Evolutionary conservation across 1,140 invertebrate genomes (phyloP).

Genomic region (Bilobella aurantiaca): DNA sequence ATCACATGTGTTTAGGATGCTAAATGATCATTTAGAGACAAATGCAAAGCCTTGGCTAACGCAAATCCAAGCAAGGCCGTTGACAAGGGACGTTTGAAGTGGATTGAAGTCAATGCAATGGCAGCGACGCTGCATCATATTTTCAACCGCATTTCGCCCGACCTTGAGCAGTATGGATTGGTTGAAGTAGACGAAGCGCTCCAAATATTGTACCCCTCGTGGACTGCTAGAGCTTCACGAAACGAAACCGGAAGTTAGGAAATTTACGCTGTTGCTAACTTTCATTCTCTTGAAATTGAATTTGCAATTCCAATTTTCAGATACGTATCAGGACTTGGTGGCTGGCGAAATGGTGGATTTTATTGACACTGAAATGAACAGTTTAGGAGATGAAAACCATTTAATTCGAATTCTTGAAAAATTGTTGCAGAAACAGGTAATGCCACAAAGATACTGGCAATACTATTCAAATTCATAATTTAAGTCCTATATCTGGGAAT

Average conservation of each 20-base stretch:
- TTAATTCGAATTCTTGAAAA: constrained; percentile 12
- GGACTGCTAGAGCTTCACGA: not conserved
- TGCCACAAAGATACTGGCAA: not conserved
- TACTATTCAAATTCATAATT: not conserved
- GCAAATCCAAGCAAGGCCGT: not conserved
- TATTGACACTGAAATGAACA: constrained; percentile 6
- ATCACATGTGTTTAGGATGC: not conserved
- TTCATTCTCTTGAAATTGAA: too few relatives aligned
- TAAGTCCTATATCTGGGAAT: too few relatives aligned
- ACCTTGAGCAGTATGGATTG: constrained; percentile 7
- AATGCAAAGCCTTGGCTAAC: constrained; percentile 3
- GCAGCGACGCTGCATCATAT: constrained; percentile 12
- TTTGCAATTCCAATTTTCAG: not conserved
- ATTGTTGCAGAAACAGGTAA: constrained; percentile 8
- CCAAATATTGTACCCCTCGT: constrained; percentile 6
- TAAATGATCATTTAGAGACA: constrained; percentile 3
- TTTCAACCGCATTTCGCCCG: constrained; percentile 1
- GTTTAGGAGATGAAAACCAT: constrained; percentile 5
- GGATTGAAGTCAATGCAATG: constrained; percentile 16
- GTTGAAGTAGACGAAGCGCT: not conserved
- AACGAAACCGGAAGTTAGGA: not conserved
- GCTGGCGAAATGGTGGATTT: not conserved
- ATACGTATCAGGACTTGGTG: not conserved
- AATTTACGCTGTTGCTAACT: too few relatives aligned
- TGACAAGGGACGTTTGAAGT: constrained; percentile 14